phyloP scores from a whole-genome alignment of 2,888 invertebrate species.

The Cosmia pyralina region DNA sequence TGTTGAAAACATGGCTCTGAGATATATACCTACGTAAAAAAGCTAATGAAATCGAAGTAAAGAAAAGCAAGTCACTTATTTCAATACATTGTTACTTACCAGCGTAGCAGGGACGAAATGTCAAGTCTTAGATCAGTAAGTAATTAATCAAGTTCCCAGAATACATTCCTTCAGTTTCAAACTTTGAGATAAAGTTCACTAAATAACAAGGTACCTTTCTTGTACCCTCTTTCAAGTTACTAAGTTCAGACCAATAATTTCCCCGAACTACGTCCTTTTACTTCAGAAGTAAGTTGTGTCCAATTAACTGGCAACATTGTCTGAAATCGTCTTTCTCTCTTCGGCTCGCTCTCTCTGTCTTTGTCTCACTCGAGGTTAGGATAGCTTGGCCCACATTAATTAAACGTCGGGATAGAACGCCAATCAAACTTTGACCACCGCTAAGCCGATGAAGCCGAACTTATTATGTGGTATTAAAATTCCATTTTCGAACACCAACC shows the following conservation, averaged over 20 bases:
- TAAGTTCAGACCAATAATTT: conserved; percentile 79
- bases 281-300: conserved; percentile 81
- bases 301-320: conserved; percentile 86
- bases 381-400: conserved; percentile 86
- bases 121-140: conserved; percentile 36
- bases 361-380: conserved; percentile 78
- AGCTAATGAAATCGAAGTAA: conserved; percentile 8
- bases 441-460: conserved; percentile 87
- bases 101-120: background rate
- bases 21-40: background rate
- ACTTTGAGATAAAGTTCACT: conserved; percentile 69
- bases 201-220: conserved; percentile 71
- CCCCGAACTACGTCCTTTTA: conserved; percentile 78
- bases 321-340: conserved; percentile 76
- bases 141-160: conserved; percentile 58
- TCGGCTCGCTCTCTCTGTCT: conserved; percentile 68
- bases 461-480: conserved; percentile 89
- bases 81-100: background rate
- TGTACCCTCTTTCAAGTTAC: conserved; percentile 73
- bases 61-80: conserved; percentile 7
- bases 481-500: conserved; percentile 83
- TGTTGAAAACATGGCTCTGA: conserved; percentile 19
- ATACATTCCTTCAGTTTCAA: conserved; percentile 68
- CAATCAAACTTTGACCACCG: conserved; percentile 89
- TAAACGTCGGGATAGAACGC: conserved; percentile 87